Conservation (phyloP, 2,113 vertebrate species). For the Machaerirhynchus nigripectus region DNA sequence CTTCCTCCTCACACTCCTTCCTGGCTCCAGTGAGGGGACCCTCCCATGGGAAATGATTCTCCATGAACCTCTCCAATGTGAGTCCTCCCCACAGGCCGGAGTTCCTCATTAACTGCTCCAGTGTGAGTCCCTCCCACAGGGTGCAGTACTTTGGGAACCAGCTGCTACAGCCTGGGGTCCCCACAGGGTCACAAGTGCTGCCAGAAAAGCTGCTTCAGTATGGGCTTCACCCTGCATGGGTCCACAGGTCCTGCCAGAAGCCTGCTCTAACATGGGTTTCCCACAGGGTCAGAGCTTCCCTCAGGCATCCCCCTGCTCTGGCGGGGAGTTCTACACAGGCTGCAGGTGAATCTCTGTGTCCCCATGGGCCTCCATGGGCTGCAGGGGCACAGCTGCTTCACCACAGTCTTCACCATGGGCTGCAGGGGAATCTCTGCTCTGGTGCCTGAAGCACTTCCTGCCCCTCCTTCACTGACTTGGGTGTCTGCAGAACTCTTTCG, state of each 20-base stretch:
- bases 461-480: background rate
- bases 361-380: background rate
- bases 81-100: background rate
- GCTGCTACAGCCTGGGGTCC: background rate
- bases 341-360: background rate
- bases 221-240: background rate
- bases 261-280: background rate
- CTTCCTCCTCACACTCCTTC: background rate
- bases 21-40: rapidly evolving
- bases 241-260: background rate
- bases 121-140: background rate
- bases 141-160: background rate
- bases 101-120: background rate
- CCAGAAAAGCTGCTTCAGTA: background rate
- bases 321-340: background rate
- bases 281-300: background rate
- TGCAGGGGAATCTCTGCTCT: background rate
- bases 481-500: background rate
- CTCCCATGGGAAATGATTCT: background rate
- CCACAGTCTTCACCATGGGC: background rate
- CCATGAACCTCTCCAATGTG: background rate
- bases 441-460: background rate
- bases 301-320: background rate
- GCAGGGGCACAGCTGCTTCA: background rate
- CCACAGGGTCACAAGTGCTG: background rate